These are phyloP conservation scores for Todiramphus chloris DNA, from an alignment of 2,113 vertebrate species.

Conservation along the genomic window DNA sequence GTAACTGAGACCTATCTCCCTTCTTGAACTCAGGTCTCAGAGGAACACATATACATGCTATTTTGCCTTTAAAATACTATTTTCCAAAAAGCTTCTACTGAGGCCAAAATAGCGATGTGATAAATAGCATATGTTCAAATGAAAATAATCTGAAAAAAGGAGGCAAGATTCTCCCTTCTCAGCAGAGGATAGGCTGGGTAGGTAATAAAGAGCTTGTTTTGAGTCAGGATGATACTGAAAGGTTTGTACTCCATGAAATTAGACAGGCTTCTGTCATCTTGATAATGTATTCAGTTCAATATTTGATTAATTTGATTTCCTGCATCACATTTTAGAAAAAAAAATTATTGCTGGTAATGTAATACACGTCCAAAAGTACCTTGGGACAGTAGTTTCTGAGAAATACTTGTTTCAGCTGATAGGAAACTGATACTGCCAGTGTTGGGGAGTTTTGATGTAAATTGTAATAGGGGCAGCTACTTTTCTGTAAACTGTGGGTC, in stretches of 20 bases:
- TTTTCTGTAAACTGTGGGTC: neutral
- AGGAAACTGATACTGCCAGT: neutral
- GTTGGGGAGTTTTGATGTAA: neutral
- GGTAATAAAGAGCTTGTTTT: neutral
- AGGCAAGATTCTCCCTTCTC: neutral
- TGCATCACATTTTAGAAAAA: neutral
- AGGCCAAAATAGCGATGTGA: neutral
- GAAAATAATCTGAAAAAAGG: neutral
- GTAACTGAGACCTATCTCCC: neutral
- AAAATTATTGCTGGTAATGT: neutral
- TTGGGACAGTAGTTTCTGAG: neutral
- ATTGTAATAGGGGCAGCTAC: neutral
- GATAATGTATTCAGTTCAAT: neutral
- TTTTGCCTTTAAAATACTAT: neutral
- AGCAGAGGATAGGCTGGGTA: neutral
- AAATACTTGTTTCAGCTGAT: neutral
- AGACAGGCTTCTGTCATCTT: neutral
- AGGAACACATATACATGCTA: neutral
- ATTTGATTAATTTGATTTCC: neutral
- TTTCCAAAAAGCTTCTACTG: neutral
- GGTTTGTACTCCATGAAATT: neutral
- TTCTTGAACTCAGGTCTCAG: neutral
- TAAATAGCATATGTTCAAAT: neutral
- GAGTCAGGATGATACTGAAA: neutral
- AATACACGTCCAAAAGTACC: neutral